These are phyloP conservation scores for Apoda limacodes DNA, from an alignment of 2,888 invertebrate genomes.

Conservation along the genomic window DNA sequence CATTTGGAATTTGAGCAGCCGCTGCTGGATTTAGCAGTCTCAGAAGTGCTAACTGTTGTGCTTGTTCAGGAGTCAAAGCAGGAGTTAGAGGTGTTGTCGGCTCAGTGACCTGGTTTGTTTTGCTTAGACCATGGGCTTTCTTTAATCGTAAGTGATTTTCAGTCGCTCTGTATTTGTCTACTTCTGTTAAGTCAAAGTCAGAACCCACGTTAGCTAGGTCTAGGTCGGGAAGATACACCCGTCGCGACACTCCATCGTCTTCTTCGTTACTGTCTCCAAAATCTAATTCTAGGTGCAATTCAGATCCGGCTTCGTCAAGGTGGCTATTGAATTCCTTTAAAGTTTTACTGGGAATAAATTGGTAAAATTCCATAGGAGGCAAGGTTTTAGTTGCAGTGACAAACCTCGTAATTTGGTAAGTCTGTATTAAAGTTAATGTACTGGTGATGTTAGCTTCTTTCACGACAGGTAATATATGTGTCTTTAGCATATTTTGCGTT, in stretches of 20 bases:
- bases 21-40: slow-evolving; percentile 78
- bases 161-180: slow-evolving; percentile 72
- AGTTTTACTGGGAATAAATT: slow-evolving; percentile 87
- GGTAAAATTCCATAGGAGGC: slow-evolving; percentile 88
- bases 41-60: slow-evolving; percentile 80
- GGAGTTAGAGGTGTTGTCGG: slow-evolving; percentile 57
- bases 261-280: slow-evolving; percentile 85
- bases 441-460: slow-evolving; percentile 79
- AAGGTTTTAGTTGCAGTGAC: slow-evolving; percentile 92
- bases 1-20: slow-evolving; percentile 74
- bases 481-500: slow-evolving; percentile 88
- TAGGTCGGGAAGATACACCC: slow-evolving; percentile 73
- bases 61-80: slow-evolving; percentile 75
- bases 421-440: slow-evolving; percentile 87
- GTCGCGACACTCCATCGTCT: slow-evolving; percentile 55
- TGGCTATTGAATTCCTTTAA: slow-evolving; percentile 90
- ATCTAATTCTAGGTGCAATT: slow-evolving; percentile 86
- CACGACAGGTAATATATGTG: slow-evolving; percentile 88
- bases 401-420: slow-evolving; percentile 86
- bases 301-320: slow-evolving; percentile 90
- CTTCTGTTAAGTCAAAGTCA: slow-evolving; percentile 77
- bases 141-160: slow-evolving; percentile 65
- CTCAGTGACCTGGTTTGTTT: slow-evolving; percentile 62
- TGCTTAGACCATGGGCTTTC: slow-evolving; percentile 58
- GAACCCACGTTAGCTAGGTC: slow-evolving; percentile 80